Conservation (phyloP, 2,888 invertebrate genomes). For the Micropterix aruncella region DNA sequence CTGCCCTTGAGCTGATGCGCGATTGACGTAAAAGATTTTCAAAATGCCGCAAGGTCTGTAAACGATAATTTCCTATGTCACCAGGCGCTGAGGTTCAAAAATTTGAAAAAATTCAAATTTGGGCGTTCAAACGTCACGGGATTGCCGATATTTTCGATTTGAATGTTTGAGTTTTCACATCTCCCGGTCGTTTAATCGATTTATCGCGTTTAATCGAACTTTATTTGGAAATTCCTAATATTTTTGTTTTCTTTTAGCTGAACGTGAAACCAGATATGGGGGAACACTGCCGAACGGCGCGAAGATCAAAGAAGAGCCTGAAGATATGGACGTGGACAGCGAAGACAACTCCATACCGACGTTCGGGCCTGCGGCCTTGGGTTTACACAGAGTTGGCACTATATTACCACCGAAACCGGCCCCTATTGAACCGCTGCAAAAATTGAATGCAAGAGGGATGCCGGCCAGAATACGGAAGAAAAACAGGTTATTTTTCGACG, state of each 20-base stretch:
- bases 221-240: too few species aligned
- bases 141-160: neutral
- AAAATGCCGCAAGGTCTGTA: too few species aligned
- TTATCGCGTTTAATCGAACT: conserved; percentile 4
- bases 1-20: conserved; percentile 9
- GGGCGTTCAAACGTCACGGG: conserved; percentile 7
- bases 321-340: conserved; percentile 49
- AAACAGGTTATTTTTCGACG: conserved; percentile 80
- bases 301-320: conserved; percentile 40
- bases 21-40: too few species aligned
- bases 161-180: neutral
- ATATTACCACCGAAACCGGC: conserved; percentile 56
- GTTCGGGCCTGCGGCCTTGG: conserved; percentile 67
- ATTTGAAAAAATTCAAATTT: conserved; percentile 42
- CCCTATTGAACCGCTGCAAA: conserved; percentile 62
- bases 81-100: conserved; percentile 37
- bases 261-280: conserved; percentile 28
- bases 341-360: conserved; percentile 56
- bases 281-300: conserved; percentile 20
- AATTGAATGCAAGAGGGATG: conserved; percentile 76
- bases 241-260: conserved; percentile 7
- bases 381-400: conserved; percentile 69
- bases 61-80: too few species aligned
- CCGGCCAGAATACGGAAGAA: conserved; percentile 82
- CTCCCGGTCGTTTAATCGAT: too few species aligned